Percentiles rank a stretch among this genome's conserved stretches.
These are phyloP conservation scores for Mantis religiosa DNA, from an alignment of 2,888 invertebrate species.

Conservation along the genomic window DNA sequence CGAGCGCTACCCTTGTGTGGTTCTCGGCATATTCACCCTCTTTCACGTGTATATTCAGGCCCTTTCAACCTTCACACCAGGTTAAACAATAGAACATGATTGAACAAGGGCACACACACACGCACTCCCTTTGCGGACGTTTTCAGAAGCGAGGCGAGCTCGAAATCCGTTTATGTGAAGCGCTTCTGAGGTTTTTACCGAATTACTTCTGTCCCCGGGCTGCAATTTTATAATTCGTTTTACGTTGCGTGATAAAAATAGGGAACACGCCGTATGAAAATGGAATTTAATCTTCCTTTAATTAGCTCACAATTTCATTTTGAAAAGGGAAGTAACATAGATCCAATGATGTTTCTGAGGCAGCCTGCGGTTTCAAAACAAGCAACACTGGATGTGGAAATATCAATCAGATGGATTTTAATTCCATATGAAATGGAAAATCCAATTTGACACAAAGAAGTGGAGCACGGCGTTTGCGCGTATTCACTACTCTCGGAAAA, in stretches of 20 bases:
- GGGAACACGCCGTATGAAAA: background rate
- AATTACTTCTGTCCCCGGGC: background rate
- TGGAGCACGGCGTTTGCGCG: too few species aligned
- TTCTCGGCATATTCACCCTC: background rate
- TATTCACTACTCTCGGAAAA: background rate
- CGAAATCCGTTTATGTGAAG: background rate
- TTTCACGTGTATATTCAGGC: background rate
- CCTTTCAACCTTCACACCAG: background rate
- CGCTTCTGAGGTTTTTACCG: background rate
- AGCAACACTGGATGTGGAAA: background rate
- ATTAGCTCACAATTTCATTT: background rate
- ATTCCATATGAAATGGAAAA: background rate
- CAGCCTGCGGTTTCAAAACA: background rate
- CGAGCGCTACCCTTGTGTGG: too few species aligned
- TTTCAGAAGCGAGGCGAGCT: background rate
- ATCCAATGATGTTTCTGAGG: background rate
- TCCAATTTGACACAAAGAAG: background rate
- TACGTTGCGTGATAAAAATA: background rate
- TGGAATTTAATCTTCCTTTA: background rate
- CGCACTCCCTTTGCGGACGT: background rate
- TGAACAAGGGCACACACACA: background rate
- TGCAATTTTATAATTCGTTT: background rate
- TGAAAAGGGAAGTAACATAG: background rate
- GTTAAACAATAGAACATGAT: background rate
- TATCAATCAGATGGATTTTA: background rate